Conservation (phyloP, 2,888 invertebrate species). For the Anoplius nigerrimus region DNA sequence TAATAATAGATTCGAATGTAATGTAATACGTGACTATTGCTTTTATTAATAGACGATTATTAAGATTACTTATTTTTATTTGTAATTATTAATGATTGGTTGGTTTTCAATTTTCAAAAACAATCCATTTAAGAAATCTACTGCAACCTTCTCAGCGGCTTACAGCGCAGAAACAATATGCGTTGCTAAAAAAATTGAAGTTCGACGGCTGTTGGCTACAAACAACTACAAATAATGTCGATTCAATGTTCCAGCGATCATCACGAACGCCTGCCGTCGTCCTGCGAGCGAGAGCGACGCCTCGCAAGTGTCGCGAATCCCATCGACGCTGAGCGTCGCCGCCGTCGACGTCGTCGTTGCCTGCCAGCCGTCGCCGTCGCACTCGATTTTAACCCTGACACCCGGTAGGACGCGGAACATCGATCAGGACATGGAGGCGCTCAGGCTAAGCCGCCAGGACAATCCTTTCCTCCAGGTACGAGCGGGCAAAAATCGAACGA, state of each 20-base stretch:
- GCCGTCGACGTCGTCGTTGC: slow-evolving; percentile 71
- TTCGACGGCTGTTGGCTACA: not conserved
- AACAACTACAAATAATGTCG: not conserved
- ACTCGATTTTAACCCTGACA: slow-evolving; percentile 82
- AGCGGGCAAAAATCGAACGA: too few species aligned
- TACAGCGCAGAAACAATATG: too few species aligned
- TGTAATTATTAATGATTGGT: too few species aligned
- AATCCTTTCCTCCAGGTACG: slow-evolving; percentile 88
- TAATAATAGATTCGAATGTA: too few species aligned
- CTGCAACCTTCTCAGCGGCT: too few species aligned
- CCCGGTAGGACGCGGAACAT: slow-evolving; percentile 86
- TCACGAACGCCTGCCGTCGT: slow-evolving; percentile 62
- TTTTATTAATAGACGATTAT: too few species aligned
- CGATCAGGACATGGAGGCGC: slow-evolving; percentile 89
- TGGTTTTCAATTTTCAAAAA: too few species aligned
- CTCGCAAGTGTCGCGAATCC: slow-evolving; percentile 71
- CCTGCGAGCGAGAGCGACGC: slow-evolving; percentile 55
- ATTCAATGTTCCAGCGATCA: slow-evolving; percentile 52
- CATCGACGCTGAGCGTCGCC: slow-evolving; percentile 75
- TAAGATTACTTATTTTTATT: too few species aligned
- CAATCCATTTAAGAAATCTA: too few species aligned
- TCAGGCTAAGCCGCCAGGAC: slow-evolving; percentile 87
- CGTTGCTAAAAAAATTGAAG: too few species aligned
- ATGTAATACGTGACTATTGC: too few species aligned
- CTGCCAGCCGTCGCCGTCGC: slow-evolving; percentile 76